These are phyloP conservation scores for Squalus acanthias DNA, from an alignment of 2,797 vertebrate species.

Conservation along the genomic window DNA sequence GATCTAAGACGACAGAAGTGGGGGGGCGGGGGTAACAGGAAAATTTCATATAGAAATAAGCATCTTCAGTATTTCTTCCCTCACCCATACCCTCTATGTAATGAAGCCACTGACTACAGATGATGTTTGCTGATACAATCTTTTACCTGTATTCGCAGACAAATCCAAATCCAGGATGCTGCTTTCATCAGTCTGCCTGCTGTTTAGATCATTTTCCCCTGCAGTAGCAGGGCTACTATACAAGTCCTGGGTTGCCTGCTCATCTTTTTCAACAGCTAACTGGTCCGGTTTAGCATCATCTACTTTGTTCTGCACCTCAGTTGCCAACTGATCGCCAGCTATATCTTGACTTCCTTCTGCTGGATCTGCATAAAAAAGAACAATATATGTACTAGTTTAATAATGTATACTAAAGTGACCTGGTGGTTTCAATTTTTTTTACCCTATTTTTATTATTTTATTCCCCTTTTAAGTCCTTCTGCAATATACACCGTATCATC, in stretches of 20 bases:
- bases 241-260: neutral
- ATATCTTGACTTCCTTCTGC: neutral
- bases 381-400: neutral
- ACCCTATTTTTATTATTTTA: neutral
- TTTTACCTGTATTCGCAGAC: constrained; percentile 11
- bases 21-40: neutral
- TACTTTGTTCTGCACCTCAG: neutral
- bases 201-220: neutral
- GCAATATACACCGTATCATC: neutral
- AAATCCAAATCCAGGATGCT: neutral
- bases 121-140: neutral
- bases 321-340: neutral
- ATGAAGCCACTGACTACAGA: neutral
- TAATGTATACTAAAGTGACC: neutral
- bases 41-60: neutral
- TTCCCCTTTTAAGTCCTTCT: neutral
- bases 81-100: neutral
- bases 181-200: neutral
- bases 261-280: neutral
- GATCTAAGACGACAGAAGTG: neutral
- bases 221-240: neutral
- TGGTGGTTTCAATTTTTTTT: neutral
- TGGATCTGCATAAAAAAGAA: neutral
- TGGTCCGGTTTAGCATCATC: neutral
- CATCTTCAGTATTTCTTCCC: neutral